Percentiles rank a stretch among this genome's conserved stretches.
Evolutionary conservation across 1,140 invertebrate species (phyloP).

Genomic region (Stegodyphus dumicola): DNA sequence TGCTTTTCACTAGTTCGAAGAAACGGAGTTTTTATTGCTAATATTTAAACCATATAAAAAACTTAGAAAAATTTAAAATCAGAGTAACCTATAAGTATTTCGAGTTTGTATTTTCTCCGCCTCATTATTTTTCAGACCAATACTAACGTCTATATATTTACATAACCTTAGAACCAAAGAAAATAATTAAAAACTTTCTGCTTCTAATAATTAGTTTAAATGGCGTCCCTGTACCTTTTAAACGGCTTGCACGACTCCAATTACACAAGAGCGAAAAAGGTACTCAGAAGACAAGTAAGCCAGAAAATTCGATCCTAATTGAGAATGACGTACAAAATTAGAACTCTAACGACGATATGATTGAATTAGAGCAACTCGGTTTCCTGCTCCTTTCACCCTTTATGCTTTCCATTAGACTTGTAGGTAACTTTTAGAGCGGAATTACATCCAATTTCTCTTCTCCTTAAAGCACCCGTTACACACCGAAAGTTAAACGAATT

Average conservation of each 20-base stretch:
- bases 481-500: background rate
- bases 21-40: too few species aligned
- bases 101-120: too few species aligned
- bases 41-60: too few species aligned
- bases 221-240: too few species aligned
- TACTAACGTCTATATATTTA: too few species aligned
- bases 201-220: too few species aligned
- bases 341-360: conserved; percentile 47
- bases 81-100: too few species aligned
- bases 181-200: too few species aligned
- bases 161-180: too few species aligned
- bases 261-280: conserved; percentile 34
- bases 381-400: conserved; percentile 6
- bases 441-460: background rate
- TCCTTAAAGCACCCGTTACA: background rate
- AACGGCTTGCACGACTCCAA: background rate
- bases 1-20: too few species aligned
- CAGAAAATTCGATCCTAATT: conserved; percentile 43
- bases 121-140: too few species aligned
- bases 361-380: conserved; percentile 37
- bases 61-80: too few species aligned
- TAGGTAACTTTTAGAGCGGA: conserved; percentile 4
- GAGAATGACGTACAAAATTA: conserved; percentile 51
- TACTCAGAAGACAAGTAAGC: conserved; percentile 27
- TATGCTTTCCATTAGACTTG: conserved; percentile 8